phyloP scores from a whole-genome alignment of 2,113 vertebrate genomes.

The Reinhardtius hippoglossoides region DNA sequence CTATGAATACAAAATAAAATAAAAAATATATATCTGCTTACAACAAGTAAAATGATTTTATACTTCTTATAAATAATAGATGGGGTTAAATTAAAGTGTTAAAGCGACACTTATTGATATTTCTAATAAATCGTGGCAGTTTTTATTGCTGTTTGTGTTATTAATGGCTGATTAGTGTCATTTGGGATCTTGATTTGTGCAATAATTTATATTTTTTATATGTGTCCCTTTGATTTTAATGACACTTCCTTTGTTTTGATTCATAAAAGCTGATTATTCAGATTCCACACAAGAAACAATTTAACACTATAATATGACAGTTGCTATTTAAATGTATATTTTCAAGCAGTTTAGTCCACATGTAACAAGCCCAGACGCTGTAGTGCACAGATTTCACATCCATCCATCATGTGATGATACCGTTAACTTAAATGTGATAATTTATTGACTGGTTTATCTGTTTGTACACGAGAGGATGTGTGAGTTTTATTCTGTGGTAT shows the following conservation, averaged over 20 bases:
- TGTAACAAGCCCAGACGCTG: background rate
- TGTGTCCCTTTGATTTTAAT: too few species aligned
- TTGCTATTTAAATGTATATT: background rate
- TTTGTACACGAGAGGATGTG: background rate
- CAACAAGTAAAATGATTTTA: background rate
- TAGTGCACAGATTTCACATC: background rate
- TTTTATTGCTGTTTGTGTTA: background rate
- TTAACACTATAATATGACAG: background rate
- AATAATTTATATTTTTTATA: background rate
- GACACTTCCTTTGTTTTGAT: background rate
- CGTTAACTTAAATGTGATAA: slow-evolving; percentile 21
- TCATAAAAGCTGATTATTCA: background rate
- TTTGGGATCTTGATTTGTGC: background rate
- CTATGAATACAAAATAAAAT: too few species aligned
- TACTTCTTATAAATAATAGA: background rate
- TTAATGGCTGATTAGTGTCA: background rate
- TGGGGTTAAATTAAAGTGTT: background rate
- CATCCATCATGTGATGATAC: background rate
- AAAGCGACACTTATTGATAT: background rate
- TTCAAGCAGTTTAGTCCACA: background rate
- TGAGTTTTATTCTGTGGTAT: slow-evolving; percentile 4
- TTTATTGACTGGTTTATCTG: slow-evolving; percentile 13
- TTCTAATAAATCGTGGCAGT: background rate
- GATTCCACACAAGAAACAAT: background rate
- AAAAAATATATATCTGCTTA: background rate